phyloP scores from a whole-genome alignment of 2,888 invertebrate species.

The Sminthurinus aureus region DNA sequence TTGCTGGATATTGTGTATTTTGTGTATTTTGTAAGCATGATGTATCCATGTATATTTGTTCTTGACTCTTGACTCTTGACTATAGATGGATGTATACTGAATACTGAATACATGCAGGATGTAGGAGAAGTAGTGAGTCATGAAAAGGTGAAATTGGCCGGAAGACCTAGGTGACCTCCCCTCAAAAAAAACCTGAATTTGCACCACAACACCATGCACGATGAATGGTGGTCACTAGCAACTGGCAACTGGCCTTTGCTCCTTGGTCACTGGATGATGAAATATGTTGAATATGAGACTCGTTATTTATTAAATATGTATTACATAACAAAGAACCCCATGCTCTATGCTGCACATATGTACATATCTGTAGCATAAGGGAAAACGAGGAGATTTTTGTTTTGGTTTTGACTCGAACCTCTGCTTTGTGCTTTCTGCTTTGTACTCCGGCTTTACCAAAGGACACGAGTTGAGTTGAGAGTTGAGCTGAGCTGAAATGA shows the following conservation, averaged over 20 bases:
- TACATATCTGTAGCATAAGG: no score
- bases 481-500: slow-evolving; percentile 24
- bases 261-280: no score
- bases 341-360: no score
- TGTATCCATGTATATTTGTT: no score
- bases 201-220: no score
- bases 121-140: slow-evolving; percentile 19
- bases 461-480: background rate
- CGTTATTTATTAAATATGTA: no score
- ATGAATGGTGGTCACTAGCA: background rate
- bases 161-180: slow-evolving; percentile 41
- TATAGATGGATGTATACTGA: background rate
- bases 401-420: no score
- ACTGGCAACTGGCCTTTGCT: no score
- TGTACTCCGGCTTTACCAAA: background rate
- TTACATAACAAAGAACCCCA: no score
- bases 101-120: background rate
- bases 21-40: background rate
- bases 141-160: slow-evolving; percentile 47
- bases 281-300: no score
- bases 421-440: background rate
- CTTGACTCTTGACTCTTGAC: no score
- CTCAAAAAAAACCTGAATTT: slow-evolving; percentile 31
- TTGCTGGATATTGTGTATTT: background rate
- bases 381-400: background rate